phyloP scores from a whole-genome alignment of 2,797 vertebrate species.

The Onychomys torridus region DNA sequence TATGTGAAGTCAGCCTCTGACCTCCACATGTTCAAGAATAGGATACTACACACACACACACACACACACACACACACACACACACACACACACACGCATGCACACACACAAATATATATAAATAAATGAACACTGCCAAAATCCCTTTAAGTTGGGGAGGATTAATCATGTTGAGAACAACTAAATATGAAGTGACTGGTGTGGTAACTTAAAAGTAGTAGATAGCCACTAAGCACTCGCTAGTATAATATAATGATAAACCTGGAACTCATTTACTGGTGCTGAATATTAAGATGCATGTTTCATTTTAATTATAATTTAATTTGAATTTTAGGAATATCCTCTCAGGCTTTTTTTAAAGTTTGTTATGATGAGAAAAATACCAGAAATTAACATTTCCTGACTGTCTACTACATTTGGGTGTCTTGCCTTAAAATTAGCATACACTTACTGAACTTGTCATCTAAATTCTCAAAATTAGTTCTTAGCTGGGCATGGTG shows the following conservation, averaged over 20 bases:
- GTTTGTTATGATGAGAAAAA: constrained; percentile 6
- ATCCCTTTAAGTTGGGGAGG: not conserved
- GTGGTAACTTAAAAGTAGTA: constrained; percentile 18
- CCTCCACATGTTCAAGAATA: not conserved
- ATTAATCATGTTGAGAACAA: not conserved
- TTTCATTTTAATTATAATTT: not conserved
- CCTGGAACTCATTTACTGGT: not conserved
- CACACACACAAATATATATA: not conserved
- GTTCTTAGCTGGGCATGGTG: too few relatives aligned
- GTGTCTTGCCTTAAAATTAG: not conserved
- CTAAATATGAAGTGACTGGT: not conserved
- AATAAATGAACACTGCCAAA: not conserved
- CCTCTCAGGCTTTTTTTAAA: not conserved
- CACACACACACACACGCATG: not conserved
- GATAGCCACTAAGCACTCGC: not conserved
- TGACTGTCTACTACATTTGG: not conserved
- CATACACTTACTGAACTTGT: not conserved
- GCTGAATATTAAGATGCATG: not conserved
- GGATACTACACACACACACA: not conserved
- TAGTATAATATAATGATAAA: not conserved
- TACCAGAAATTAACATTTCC: not conserved
- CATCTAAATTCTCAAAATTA: constrained; percentile 12
- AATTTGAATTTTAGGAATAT: not conserved
- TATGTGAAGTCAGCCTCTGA: not conserved
- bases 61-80: not conserved